phyloP scores from a whole-genome alignment of 2,113 vertebrate genomes.

The Morone saxatilis region DNA sequence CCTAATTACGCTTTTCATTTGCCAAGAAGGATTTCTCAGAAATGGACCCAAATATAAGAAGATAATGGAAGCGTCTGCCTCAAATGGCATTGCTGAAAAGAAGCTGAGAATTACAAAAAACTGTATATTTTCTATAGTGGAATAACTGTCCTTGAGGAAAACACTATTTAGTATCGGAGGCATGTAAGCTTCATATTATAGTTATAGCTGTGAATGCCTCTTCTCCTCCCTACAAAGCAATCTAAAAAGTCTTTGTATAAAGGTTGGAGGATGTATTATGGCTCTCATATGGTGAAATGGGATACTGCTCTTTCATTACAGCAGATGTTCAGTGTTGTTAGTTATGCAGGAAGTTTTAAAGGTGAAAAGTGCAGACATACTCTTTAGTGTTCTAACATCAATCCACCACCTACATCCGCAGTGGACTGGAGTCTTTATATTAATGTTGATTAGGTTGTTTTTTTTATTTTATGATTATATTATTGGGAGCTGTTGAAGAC shows the following conservation, averaged over 20 bases:
- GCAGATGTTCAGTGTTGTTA: constrained; percentile 19
- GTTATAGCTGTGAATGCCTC: neutral
- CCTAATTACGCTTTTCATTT: constrained; percentile 63
- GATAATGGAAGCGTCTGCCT: constrained; percentile 42
- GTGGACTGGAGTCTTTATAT: neutral
- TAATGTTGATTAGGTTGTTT: neutral
- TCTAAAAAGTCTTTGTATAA: constrained; percentile 17
- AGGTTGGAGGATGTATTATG: constrained; percentile 21
- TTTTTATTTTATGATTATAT: neutral
- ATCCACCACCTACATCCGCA: too few relatives aligned
- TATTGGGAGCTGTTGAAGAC: neutral
- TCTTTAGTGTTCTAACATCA: constrained; percentile 12
- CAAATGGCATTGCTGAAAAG: constrained; percentile 15
- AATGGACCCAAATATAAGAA: constrained; percentile 47
- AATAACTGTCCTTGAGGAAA: neutral
- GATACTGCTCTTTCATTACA: constrained; percentile 5
- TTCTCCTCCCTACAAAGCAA: neutral
- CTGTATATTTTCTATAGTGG: neutral
- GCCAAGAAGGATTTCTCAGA: constrained; percentile 57
- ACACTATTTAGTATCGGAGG: neutral
- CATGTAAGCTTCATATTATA: constrained; percentile 5
- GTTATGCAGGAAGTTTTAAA: constrained; percentile 1
- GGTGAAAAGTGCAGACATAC: constrained; percentile 8
- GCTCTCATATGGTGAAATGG: neutral
- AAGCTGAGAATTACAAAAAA: constrained; percentile 10